Evolutionary conservation across 2,797 vertebrate species (phyloP), one percentile per base, ranked within the genome.

Genomic region (Podarcis siculus): DNA sequence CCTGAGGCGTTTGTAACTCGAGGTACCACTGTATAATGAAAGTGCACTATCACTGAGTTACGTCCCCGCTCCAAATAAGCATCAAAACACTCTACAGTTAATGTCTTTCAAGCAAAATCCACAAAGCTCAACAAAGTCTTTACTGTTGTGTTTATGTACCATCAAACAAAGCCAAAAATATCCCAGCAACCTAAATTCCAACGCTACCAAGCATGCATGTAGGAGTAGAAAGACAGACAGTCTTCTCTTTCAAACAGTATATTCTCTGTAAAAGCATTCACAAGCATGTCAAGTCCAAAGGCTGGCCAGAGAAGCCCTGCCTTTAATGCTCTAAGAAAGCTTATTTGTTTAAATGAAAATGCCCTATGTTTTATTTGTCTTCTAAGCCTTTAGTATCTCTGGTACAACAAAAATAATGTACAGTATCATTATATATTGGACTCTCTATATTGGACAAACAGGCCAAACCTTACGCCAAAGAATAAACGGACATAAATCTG

Each of bases 191-290:
- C 35, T 84, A 90, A 30, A 30, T n/a, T 30, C 66, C 27, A 69
- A 69, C 27, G 10, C 66, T 27, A 30, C 79, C 85, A 91, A 88
- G 45, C 78, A 90, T 92, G 61, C 83, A 10, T 45, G 79, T 0
- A 32, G 87, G 87, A 87, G 91, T 82, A 92, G 82, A 55, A 89
- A 95, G 91, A 94, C 92, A 91, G 89, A 8, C 84, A 93, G 85
- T 86, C 91, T 5, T 91, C 27, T 83, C 86, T 32, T 27, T 0
- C 90, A 88, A 86, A 92, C 66, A 67, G 66, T 10, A 67, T 25
- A 15, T 79, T 91, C 87, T 90, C 87, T 1, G 5, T 30, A 86
- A 73, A 64, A 67, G 2, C 75, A 45, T n/a, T 35, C 39, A 12
- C 82, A 66, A 80, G 8, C 69, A 69, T 45, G 27, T n/a, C 21